These are phyloP conservation scores for Macropis europaea DNA, from an alignment of 2,888 invertebrate genomes.

Conservation along the genomic window DNA sequence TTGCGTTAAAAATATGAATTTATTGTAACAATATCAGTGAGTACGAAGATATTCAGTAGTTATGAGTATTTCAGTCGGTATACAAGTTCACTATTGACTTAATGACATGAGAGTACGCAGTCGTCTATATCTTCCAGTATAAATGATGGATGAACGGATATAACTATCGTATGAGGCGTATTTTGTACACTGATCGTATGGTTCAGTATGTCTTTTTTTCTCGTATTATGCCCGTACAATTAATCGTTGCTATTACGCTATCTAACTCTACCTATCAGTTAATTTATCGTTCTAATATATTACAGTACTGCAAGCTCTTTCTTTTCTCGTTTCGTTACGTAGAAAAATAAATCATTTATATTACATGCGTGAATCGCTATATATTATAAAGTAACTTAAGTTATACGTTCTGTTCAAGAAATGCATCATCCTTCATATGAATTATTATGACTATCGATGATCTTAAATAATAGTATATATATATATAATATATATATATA, in stretches of 20 bases:
- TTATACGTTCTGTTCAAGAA: constrained; percentile 28
- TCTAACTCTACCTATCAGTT: constrained; percentile 17
- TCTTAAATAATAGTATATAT: constrained; percentile 39
- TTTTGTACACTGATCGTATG: constrained; percentile 32
- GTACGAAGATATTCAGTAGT: constrained; percentile 50
- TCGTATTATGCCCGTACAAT: constrained; percentile 6
- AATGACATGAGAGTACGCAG: constrained; percentile 46
- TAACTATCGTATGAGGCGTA: constrained; percentile 1
- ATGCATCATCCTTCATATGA: constrained; percentile 37
- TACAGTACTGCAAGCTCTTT: constrained; percentile 43
- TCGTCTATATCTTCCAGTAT: constrained; percentile 33
- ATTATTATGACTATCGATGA: constrained; percentile 27
- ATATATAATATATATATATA: constrained; percentile 33
- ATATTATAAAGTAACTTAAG: constrained; percentile 36
- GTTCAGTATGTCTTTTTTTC: not conserved
- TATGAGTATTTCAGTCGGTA: constrained; percentile 65
- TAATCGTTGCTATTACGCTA: constrained; percentile 17
- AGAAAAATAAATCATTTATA: constrained; percentile 65
- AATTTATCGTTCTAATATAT: constrained; percentile 16
- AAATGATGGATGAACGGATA: constrained; percentile 36
- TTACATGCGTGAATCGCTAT: constrained; percentile 36
- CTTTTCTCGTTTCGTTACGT: constrained; percentile 27
- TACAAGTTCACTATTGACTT: constrained; percentile 43
- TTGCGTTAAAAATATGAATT: constrained; percentile 67
- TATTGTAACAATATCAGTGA: constrained; percentile 65